phyloP scores from a whole-genome alignment of 2,888 invertebrate species.

The Plagodis dolabraria region DNA sequence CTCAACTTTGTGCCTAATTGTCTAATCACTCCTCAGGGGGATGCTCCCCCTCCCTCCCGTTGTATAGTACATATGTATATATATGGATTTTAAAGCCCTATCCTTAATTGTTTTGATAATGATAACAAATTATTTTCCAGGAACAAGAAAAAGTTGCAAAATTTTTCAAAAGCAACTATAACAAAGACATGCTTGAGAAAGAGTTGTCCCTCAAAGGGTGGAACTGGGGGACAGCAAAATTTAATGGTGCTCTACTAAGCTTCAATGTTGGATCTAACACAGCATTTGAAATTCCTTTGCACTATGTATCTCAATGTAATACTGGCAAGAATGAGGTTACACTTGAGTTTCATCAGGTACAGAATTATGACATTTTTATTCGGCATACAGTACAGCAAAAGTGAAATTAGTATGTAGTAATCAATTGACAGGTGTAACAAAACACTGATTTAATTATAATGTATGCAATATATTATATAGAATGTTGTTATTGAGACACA shows the following conservation, averaged over 20 bases:
- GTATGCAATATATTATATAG: too few species aligned
- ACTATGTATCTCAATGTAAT: conserved; percentile 97
- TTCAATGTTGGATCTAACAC: conserved; percentile 93
- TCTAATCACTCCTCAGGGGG: too few species aligned
- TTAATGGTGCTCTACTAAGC: conserved; percentile 93
- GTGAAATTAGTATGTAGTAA: too few species aligned
- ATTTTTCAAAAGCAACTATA: conserved; percentile 93
- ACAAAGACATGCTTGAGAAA: conserved; percentile 94
- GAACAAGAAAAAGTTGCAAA: conserved; percentile 97
- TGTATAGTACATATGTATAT: too few species aligned
- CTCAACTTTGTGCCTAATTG: too few species aligned
- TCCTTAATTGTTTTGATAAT: not conserved
- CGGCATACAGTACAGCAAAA: too few species aligned
- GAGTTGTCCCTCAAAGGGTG: conserved; percentile 98
- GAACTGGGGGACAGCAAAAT: conserved; percentile 99
- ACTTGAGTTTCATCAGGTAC: conserved; percentile 97
- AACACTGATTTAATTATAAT: too few species aligned
- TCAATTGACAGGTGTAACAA: too few species aligned
- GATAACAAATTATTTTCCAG: conserved; percentile 65
- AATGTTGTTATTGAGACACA: too few species aligned
- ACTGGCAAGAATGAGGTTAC: conserved; percentile 99
- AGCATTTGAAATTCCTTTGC: conserved; percentile 98
- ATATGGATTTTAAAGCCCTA: too few species aligned
- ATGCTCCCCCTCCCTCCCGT: too few species aligned
- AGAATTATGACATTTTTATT: too few species aligned